phyloP scores from a whole-genome alignment of 2,113 vertebrate species.

The Ophthalmolycus amberensis region DNA sequence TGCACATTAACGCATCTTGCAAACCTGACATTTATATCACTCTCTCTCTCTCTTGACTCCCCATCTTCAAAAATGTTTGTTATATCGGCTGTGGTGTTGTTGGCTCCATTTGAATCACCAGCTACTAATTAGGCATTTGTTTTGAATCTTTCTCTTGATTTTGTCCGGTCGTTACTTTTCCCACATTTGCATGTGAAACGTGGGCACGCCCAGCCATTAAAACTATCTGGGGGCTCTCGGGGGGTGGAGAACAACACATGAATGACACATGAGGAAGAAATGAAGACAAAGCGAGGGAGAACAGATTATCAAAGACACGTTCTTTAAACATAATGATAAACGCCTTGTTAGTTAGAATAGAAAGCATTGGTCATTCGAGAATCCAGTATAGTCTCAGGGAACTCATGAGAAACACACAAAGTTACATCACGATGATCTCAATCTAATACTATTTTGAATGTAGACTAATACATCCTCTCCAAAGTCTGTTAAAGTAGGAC shows the following conservation, averaged over 20 bases:
- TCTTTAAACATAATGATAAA: slow-evolving; percentile 26
- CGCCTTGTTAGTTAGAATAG: slow-evolving; percentile 31
- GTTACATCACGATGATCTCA: not conserved
- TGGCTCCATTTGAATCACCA: slow-evolving; percentile 67
- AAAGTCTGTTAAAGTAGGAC: slow-evolving; percentile 57
- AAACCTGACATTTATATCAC: slow-evolving; percentile 66
- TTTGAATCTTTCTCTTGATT: slow-evolving; percentile 71
- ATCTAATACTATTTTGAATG: not conserved
- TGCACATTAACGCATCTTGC: slow-evolving; percentile 72
- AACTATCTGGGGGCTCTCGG: slow-evolving; percentile 51
- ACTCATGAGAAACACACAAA: slow-evolving; percentile 8
- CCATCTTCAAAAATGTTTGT: slow-evolving; percentile 55
- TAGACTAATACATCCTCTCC: slow-evolving; percentile 24
- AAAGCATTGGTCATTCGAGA: slow-evolving; percentile 5
- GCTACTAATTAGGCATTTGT: slow-evolving; percentile 80
- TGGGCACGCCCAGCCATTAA: slow-evolving; percentile 64
- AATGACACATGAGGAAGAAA: slow-evolving; percentile 55
- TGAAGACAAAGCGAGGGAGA: slow-evolving; percentile 3
- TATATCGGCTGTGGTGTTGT: slow-evolving; percentile 53
- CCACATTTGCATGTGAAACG: slow-evolving; percentile 75
- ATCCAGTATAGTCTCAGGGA: not conserved
- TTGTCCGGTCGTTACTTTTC: slow-evolving; percentile 58
- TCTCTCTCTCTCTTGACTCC: slow-evolving; percentile 27
- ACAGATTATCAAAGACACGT: slow-evolving; percentile 40
- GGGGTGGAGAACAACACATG: slow-evolving; percentile 18